phyloP scores from a whole-genome alignment of 2,888 invertebrate species.

The Dendrolimus houi region DNA sequence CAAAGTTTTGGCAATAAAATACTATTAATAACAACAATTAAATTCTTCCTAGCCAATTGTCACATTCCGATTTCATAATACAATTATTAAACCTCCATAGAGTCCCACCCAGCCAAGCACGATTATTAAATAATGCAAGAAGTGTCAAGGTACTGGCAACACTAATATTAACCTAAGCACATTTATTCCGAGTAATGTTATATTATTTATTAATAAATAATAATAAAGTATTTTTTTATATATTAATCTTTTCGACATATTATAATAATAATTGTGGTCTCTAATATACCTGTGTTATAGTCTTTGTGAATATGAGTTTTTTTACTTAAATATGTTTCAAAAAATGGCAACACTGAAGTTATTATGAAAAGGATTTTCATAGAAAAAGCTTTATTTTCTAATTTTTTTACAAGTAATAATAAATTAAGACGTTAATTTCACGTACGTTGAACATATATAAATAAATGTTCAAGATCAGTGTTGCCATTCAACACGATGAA shows the following conservation, averaged over 20 bases:
- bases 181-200: not conserved
- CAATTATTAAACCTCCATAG: slow-evolving; percentile 5
- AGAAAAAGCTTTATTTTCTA: not conserved
- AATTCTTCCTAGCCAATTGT: not conserved
- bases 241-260: slow-evolving; percentile 30
- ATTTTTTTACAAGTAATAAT: not conserved
- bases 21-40: not conserved
- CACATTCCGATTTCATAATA: slow-evolving; percentile 13
- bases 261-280: slow-evolving; percentile 45
- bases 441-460: not conserved
- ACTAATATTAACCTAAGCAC: slow-evolving; percentile 46
- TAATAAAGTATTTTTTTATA: slow-evolving; percentile 31
- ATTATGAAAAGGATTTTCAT: no score
- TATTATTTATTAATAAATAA: slow-evolving; percentile 1
- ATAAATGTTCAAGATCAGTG: not conserved
- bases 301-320: slow-evolving; percentile 13
- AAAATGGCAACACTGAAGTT: slow-evolving; percentile 13
- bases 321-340: slow-evolving; percentile 24
- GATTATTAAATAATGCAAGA: slow-evolving; percentile 28
- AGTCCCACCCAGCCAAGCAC: slow-evolving; percentile 8
- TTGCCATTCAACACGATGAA: slow-evolving; percentile 15
- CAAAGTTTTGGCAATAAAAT: not conserved
- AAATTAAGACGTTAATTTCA: not conserved
- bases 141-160: slow-evolving; percentile 22
- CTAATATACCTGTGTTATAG: slow-evolving; percentile 47